These are phyloP conservation scores for Cheilinus undulatus DNA, from an alignment of 2,113 vertebrate genomes.

Conservation along the genomic window DNA sequence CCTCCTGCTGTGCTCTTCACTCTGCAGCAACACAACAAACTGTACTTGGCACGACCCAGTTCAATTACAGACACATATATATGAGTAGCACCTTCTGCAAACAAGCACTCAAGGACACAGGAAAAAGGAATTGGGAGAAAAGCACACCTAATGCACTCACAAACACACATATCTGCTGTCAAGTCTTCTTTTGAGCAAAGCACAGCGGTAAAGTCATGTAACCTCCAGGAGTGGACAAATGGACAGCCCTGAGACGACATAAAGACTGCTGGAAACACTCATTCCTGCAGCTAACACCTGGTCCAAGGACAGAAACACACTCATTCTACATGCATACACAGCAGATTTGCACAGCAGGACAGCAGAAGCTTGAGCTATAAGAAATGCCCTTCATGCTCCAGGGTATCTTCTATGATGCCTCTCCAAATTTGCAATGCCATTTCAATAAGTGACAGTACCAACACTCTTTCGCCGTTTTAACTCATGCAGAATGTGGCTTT, in stretches of 20 bases:
- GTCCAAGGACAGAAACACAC: constrained; percentile 12
- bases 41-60: constrained; percentile 4
- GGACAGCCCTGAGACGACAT: constrained; percentile 34
- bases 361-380: no score
- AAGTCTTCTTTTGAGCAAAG: neutral
- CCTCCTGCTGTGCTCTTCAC: constrained; percentile 14
- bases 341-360: neutral
- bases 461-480: no score
- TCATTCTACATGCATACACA: neutral
- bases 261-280: constrained; percentile 21
- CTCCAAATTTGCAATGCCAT: no score
- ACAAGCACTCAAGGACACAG: constrained; percentile 1
- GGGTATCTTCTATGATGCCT: no score
- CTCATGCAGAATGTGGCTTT: no score
- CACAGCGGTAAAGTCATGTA: constrained; percentile 14
- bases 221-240: constrained; percentile 52
- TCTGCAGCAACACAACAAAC: constrained; percentile 22
- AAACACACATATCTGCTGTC: neutral
- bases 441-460: no score
- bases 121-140: neutral
- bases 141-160: neutral
- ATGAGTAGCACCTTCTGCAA: neutral
- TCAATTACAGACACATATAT: neutral
- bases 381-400: no score
- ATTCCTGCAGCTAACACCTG: constrained; percentile 58